These are phyloP conservation scores for Lamprologus tigripictilis DNA, from an alignment of 2,113 vertebrate species.

Conservation along the genomic window DNA sequence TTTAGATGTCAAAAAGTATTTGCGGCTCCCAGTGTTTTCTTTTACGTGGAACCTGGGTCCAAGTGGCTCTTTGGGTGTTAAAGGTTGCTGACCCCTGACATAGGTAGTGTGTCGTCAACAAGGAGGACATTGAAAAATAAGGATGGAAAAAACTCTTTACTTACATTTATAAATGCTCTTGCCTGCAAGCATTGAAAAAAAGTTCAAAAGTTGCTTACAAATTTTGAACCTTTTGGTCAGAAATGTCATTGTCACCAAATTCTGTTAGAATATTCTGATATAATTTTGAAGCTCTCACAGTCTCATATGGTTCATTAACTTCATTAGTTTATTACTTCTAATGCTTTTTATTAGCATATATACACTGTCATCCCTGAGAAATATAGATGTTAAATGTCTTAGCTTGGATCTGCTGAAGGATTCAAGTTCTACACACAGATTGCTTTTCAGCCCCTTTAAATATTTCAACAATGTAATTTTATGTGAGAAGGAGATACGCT, in stretches of 20 bases:
- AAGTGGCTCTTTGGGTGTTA: not conserved
- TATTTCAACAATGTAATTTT: constrained; percentile 34
- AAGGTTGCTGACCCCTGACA: not conserved
- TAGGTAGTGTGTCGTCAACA: not conserved
- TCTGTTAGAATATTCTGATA: not conserved
- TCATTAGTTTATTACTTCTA: not conserved
- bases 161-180: not conserved
- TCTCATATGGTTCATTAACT: not conserved
- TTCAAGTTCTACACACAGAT: not conserved
- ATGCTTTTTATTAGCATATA: not conserved
- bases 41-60: not conserved
- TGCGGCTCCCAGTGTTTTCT: not conserved
- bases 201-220: not conserved
- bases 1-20: not conserved
- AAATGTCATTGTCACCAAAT: not conserved
- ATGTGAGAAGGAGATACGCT: not conserved
- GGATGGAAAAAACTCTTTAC: not conserved
- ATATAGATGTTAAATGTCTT: not conserved
- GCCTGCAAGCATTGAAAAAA: not conserved
- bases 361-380: not conserved
- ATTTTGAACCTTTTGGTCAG: not conserved
- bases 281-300: not conserved
- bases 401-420: not conserved
- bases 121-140: not conserved
- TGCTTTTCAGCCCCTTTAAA: not conserved